Evolutionary conservation across 1,140 invertebrate species (phyloP).

Genomic region (Pteromalus puparum): DNA sequence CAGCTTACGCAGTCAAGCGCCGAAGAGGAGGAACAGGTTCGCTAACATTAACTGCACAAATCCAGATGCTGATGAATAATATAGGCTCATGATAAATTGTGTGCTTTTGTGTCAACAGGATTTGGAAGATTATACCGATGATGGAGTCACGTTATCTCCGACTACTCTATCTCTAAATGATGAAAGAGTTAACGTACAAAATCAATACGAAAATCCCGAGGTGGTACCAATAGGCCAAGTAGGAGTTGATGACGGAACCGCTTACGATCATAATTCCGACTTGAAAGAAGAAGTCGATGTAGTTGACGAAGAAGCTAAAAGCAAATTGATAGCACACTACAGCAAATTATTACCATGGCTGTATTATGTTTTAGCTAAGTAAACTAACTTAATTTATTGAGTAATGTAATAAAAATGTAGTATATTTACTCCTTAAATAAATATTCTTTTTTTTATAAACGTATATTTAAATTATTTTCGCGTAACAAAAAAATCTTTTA

Average conservation of each 20-base stretch:
- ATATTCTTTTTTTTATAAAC: conserved; percentile 24
- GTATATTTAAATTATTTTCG: conserved; percentile 38
- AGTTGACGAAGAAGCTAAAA: conserved; percentile 54
- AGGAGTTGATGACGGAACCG: conserved; percentile 22
- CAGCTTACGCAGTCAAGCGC: background rate
- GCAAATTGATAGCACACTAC: conserved; percentile 65
- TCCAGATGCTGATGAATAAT: background rate
- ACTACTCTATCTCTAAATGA: background rate
- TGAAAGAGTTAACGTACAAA: conserved; percentile 12
- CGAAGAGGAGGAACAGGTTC: background rate
- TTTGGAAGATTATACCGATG: background rate
- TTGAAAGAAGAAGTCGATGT: conserved; percentile 31
- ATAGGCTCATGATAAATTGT: background rate
- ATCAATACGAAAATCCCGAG: background rate
- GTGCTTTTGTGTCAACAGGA: background rate
- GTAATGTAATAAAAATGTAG: conserved; percentile 23
- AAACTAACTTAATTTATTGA: conserved; percentile 47
- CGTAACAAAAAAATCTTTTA: conserved; percentile 10
- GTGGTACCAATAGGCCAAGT: conserved; percentile 19
- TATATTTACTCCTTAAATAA: conserved; percentile 20
- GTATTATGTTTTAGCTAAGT: conserved; percentile 62
- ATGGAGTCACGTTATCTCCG: background rate
- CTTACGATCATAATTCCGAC: background rate
- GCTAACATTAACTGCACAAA: background rate
- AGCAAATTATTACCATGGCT: conserved; percentile 67